Evolutionary conservation across 2,888 invertebrate species (phyloP), one percentile per base, ranked within the genome.

Genomic region (Hypena proboscidalis): DNA sequence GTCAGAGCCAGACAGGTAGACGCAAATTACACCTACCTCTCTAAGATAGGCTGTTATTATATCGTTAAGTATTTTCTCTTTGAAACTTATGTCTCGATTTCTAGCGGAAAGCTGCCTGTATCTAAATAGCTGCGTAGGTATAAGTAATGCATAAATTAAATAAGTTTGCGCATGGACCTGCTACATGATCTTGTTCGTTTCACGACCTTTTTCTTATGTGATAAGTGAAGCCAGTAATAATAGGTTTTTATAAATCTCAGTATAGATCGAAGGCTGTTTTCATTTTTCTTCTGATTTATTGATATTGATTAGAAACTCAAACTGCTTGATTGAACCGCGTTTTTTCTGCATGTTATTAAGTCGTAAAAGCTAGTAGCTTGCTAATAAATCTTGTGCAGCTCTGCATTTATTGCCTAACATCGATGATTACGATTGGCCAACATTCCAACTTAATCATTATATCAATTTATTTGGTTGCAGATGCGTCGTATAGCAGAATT

Each of bases 401-500:
- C n/a, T n/a, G n/a, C n/a, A n/a, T n/a, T n/a, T n/a, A n/a, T n/a
- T n/a, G n/a, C n/a, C n/a, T n/a, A n/a, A 17, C 17, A 17, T 4
- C 5, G 5, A 4, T 17, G 17, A 4, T 17, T 17, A 17, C 5
- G 5, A 5, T 5, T 3, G 3, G 5, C 3, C 22, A 38, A 14
- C 22, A 11, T 35, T 38, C 25, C 25, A 10, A 38, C 41, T 25
- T 7, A 14, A 30, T 25, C 20, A 25, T n/a, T 38, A 37, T 17
- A 34, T 25, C 30, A 4, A 22, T 4, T 39, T 32, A 38, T 39
- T 56, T 50, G 49, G 54, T 68, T 80, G 17, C 78, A 96, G 94
- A 95, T 97, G 95, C 94, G 94, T 73, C 92, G 95, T 45, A 92
- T 94, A 34, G 95, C 96, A 1, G 93, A 93, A 49, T 97, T 97